Evolutionary conservation across 2,888 invertebrate species (phyloP), one percentile per base, ranked within the genome.

Genomic region (Salpingus planirostris): DNA sequence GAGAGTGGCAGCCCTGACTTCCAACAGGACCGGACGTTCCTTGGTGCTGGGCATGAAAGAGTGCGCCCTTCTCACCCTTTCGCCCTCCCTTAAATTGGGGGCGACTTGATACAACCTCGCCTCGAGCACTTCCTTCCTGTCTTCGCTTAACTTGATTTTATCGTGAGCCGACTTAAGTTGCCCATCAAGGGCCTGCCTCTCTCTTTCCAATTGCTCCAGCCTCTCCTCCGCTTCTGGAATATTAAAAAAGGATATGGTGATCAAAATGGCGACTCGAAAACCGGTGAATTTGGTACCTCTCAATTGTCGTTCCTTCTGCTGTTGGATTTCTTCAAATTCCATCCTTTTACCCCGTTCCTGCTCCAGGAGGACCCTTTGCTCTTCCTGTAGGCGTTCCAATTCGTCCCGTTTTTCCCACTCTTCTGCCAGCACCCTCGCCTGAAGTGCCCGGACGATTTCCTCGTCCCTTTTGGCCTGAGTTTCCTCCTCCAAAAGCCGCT

Each of bases 341-440:
- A 74, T 73, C 28, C 85, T 67, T 59, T 86, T 86, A 35, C 77
- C 68, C 45, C 82, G 70, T 60, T 88, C 88, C 52, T 78, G 74
- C 55, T 80, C 79, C 33, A 88, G 57, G 52, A 86, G 69, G 53
- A 72, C 64, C 43, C 74, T 73, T 53, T 87, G 86, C 60, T 87
- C 84, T 52, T 75, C 75, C 60, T 87, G 85, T n/a, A 87, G 64
- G 44, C 74, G 69, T 62, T 88, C 87, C 43, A 88, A 58, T 58
- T 87, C 83, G 56, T 86, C 86, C 42, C 86, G 64, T 54, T 78
- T 80, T 49, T 85, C 84, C 83, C 85, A 86, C 67, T 88, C 88
- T 65, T 88, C 87, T 28, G 81, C 75, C 44, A 87, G 64, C 27
- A 87, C 81, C 46, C 80, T 68, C 1, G 80, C 80, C 60, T 80